These are phyloP conservation scores for Echinarachnius parma DNA, from an alignment of 53 echinoderm and acorn worm species.

Conservation along the genomic window DNA sequence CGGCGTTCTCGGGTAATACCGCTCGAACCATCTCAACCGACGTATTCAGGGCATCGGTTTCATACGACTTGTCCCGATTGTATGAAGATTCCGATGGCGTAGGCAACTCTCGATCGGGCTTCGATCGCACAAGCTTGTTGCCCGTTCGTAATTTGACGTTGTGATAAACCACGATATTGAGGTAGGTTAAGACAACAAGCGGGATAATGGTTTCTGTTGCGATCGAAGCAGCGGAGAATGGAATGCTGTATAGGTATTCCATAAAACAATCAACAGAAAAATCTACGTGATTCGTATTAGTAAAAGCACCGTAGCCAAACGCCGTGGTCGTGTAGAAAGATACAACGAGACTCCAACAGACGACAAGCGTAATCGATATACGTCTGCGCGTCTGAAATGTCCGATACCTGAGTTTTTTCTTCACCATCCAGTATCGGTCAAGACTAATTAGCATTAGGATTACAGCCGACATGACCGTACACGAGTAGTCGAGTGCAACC, in stretches of 20 bases:
- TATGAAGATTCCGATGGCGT: background rate
- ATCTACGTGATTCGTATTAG: slow-evolving; percentile 49
- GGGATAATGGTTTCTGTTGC: slow-evolving; percentile 55
- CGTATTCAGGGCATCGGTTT: slow-evolving; percentile 6
- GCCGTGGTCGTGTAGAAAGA: slow-evolving; percentile 50
- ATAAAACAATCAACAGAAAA: slow-evolving; percentile 67
- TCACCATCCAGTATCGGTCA: slow-evolving; percentile 59
- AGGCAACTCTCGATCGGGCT: slow-evolving; percentile 8
- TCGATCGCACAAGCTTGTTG: slow-evolving; percentile 37
- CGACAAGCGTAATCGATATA: slow-evolving; percentile 33
- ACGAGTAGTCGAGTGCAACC: slow-evolving; percentile 56
- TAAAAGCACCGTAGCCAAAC: slow-evolving; percentile 58
- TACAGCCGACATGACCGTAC: slow-evolving; percentile 41
- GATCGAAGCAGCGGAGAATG: slow-evolving; percentile 44
- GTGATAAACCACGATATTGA: slow-evolving; percentile 58
- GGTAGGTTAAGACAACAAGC: slow-evolving; percentile 38
- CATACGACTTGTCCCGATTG: slow-evolving; percentile 1
- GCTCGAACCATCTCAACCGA: background rate
- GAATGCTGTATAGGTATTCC: slow-evolving; percentile 43
- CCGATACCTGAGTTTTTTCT: slow-evolving; percentile 46
- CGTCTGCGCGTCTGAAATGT: slow-evolving; percentile 53
- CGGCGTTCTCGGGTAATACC: background rate
- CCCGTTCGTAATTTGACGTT: slow-evolving; percentile 60
- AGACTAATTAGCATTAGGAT: slow-evolving; percentile 25
- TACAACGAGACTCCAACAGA: slow-evolving; percentile 47